Conservation (phyloP, 2,888 invertebrate genomes). For the Thysanoteuthis rhombus region DNA sequence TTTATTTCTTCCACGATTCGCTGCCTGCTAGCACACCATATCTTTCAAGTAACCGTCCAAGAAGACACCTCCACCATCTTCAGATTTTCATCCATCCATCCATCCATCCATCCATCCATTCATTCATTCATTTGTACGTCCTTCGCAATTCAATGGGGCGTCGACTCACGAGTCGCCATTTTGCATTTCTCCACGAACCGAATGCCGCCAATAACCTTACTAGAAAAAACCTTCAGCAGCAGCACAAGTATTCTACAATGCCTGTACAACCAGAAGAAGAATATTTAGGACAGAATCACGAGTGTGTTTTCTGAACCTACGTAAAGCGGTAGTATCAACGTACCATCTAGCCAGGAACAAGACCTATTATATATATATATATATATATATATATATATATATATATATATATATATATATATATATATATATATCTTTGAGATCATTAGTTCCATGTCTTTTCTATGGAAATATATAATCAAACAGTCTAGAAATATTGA, state of each 20-base stretch:
- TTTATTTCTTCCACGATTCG: neutral
- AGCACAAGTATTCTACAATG: neutral
- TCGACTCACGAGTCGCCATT: neutral
- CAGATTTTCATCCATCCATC: neutral
- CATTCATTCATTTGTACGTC: neutral
- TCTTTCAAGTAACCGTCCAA: neutral
- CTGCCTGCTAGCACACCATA: neutral
- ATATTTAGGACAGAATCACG: neutral
- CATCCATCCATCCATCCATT: neutral
- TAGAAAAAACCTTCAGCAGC: neutral
- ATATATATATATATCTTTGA: too few relatives aligned
- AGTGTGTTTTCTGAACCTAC: neutral
- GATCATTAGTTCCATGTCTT: too few relatives aligned
- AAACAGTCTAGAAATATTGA: too few relatives aligned
- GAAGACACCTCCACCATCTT: neutral
- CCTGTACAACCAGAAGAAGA: neutral
- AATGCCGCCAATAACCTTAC: neutral
- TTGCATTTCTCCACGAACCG: neutral
- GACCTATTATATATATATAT: too few relatives aligned
- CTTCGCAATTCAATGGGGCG: neutral
- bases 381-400: too few relatives aligned
- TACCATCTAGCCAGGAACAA: neutral
- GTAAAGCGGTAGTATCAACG: neutral
- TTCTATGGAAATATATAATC: too few relatives aligned
- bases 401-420: too few relatives aligned